A percentile compares a stretch with the other conserved stretches of the same genome.
These are phyloP conservation scores for Dolomedes plantarius DNA, from an alignment of 2,888 invertebrate genomes.

Conservation along the genomic window DNA sequence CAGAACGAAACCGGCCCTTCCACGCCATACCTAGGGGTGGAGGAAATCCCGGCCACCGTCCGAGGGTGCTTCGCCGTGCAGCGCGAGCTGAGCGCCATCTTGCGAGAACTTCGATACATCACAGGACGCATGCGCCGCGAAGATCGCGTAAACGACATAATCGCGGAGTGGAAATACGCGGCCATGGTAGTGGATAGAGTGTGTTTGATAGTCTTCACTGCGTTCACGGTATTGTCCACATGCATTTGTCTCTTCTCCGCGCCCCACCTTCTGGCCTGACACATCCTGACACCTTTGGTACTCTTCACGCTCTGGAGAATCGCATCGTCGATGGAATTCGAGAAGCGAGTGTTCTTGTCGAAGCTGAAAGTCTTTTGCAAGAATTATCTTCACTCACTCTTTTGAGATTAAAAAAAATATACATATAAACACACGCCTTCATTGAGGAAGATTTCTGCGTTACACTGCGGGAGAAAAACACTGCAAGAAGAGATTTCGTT, in stretches of 20 bases:
- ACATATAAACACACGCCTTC: no score
- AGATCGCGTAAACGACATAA: slow-evolving; percentile 94
- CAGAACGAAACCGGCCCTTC: neutral
- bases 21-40: slow-evolving; percentile 5
- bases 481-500: no score
- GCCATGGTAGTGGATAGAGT: slow-evolving; percentile 99
- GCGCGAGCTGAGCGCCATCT: slow-evolving; percentile 92
- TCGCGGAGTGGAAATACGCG: slow-evolving; percentile 97
- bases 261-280: slow-evolving; percentile 90
- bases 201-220: slow-evolving; percentile 95
- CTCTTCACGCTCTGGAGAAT: neutral
- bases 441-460: no score
- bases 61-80: slow-evolving; percentile 40
- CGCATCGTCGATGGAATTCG: neutral
- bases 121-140: slow-evolving; percentile 95
- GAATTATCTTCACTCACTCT: no score
- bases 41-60: slow-evolving; percentile 46
- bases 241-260: slow-evolving; percentile 93
- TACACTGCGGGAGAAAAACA: no score
- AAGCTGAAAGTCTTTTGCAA: neutral
- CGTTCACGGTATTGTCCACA: slow-evolving; percentile 94
- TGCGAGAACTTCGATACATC: slow-evolving; percentile 94
- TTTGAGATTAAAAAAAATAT: no score
- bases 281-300: slow-evolving; percentile 76
- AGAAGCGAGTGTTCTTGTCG: neutral